Base-by-base conservation (phyloP, 2,888 invertebrate genomes). In the Entomobrya multifasciata region DNA sequence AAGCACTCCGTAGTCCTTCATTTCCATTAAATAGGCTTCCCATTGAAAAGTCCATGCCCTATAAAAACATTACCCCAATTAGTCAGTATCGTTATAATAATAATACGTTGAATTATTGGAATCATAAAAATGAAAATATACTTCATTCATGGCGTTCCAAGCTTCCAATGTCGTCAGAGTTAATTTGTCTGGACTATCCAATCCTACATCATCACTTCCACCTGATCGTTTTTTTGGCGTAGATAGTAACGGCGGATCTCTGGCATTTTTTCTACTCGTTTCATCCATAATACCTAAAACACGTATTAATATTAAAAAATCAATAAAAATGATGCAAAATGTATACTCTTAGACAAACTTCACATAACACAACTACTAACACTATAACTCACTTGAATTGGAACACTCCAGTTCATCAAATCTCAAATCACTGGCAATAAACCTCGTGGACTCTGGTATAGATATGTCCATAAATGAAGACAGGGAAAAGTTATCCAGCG, bases 401-500 rank as follows among this genome's bases (percentile, higher is more conserved):
- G 89, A 87, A 74, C 78, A 87, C 22, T 89, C 89, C n/a, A 90
- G 57, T 2, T 87, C 88, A 13, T 88, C 89, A 60, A 90, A 85
- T 11, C 87, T 77, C 67, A 90, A 88, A 41, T 89, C 91, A 41
- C 55, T 86, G 0, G 91, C 90, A 22, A 86, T 89, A 25, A 89
- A 81, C 27, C 88, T 74, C 0, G 89, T 89, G 1, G 91, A 91
- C 67, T 91, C 91, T 4, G 91, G 91, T 10, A 91, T 60, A 4
- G 91, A 90, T 47, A 91, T 89, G 65, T 91, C 91, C 90, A 91
- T 90, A 80, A 91, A 91, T 0, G 91, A 90, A 1, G 90, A 90
- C 47, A 91, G 52, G 10, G 90, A 90, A 25, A 91, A 81, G 55
- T 86, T 89, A 60, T 89, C 90, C 11, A 90, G 27, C 0, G 55